Conservation (phyloP, 92 coral and sea anemone species). For the Umimayanthus chanpuru region DNA sequence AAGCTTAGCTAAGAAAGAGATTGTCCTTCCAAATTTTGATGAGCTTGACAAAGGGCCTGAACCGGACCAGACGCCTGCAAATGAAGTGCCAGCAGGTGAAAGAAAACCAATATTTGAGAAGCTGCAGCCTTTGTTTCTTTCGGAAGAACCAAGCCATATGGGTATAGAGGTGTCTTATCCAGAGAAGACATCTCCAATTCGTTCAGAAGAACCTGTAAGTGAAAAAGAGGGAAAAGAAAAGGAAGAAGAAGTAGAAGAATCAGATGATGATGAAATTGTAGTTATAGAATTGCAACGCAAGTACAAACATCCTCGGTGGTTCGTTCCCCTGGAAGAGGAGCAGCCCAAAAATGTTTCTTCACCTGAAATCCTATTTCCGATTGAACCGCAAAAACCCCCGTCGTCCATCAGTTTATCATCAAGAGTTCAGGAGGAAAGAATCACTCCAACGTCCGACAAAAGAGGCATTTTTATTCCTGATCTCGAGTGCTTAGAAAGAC, state of each 20-base stretch:
- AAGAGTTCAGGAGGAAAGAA: slow-evolving; percentile 2
- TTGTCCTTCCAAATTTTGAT: slow-evolving; percentile 11
- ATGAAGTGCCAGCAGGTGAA: neutral
- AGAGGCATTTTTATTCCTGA: slow-evolving; percentile 4
- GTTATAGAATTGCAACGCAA: neutral
- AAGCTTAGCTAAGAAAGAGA: neutral
- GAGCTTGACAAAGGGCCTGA: slow-evolving; percentile 14
- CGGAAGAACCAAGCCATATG: slow-evolving; percentile 38
- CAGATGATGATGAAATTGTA: neutral
- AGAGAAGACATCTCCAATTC: neutral
- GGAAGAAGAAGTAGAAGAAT: neutral
- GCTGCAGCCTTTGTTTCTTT: slow-evolving; percentile 50
- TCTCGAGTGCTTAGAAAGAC: slow-evolving; percentile 3
- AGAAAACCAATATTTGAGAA: slow-evolving; percentile 45
- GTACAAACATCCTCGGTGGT: neutral
- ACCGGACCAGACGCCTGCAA: neutral
- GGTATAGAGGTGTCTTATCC: slow-evolving; percentile 23
- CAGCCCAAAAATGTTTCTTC: neutral
- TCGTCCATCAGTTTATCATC: neutral
- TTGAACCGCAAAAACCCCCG: no score
- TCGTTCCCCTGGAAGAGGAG: neutral
- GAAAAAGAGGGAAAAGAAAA: neutral
- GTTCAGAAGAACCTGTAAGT: neutral
- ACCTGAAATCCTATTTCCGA: neutral
- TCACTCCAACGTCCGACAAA: neutral